Evolutionary conservation across 2,888 invertebrate genomes (phyloP), one percentile per base, ranked within the genome.

Genomic region (Apamea sordens): DNA sequence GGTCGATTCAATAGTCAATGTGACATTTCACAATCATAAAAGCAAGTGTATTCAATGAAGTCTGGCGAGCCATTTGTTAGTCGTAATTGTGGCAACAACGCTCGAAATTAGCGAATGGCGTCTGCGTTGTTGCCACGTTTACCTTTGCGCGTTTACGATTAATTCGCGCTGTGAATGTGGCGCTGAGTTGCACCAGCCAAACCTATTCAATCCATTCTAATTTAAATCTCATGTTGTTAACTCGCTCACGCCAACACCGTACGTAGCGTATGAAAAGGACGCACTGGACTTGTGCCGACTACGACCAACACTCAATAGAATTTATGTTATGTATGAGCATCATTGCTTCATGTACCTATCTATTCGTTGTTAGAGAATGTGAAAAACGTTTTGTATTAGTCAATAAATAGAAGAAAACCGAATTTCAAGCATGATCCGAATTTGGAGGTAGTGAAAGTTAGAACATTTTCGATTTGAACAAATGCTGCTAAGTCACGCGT

Each of bases 91-190:
- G 77, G 73, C 78, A 79, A 82, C 71, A 71, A 71, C 71, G 73
- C 73, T 80, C 70, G 50, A 82, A 82, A 85, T 88, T 78, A 85
- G 71, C 86, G 47, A 85, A 81, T 73, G 78, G 81, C 79, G 83
- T 85, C 82, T 85, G 86, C 84, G 79, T 82, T 91, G 91, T 92
- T 92, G 93, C 93, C 92, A 92, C 92, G 91, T 92, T 90, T 92
- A 91, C 91, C 89, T 91, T 90, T 89, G 88, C 88, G 88, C 89
- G 89, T 89, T 90, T 91, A 89, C 89, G 85, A 92, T 92, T 90
- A 91, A 92, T 92, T 92, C 90, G 89, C 91, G 89, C 89, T 89
- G 89, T 90, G 90, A 91, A 90, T 91, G 89, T 89, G 82, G 85
- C 90, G 86, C 80, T 79, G 80, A 86, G 85, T 87, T 88, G 88